phyloP scores from a whole-genome alignment of 2,797 vertebrate genomes.

The Pygocentrus nattereri region DNA sequence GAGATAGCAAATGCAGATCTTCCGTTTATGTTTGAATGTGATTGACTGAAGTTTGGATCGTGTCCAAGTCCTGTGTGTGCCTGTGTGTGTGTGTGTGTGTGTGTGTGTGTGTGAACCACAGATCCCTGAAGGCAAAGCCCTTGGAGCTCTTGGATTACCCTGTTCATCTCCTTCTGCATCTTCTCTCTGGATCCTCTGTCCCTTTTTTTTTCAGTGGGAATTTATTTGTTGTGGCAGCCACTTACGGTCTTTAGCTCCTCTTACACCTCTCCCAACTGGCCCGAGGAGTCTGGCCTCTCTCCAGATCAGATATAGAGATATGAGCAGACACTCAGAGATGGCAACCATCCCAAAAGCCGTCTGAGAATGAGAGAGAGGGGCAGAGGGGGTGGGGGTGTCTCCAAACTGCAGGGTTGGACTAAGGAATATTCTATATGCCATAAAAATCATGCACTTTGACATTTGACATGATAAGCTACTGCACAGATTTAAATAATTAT shows the following conservation, averaged over 20 bases:
- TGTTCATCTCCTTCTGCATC: constrained; percentile 24
- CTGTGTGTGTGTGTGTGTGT: constrained; percentile 32
- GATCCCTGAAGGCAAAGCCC: constrained; percentile 47
- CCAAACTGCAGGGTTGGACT: constrained; percentile 16
- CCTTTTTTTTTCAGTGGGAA: constrained; percentile 26
- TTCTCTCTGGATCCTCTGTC: constrained; percentile 33
- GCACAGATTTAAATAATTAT: constrained; percentile 27
- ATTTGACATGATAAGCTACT: constrained; percentile 25
- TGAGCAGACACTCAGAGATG: constrained; percentile 63
- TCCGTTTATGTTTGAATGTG: constrained; percentile 46
- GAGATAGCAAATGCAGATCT: constrained; percentile 24
- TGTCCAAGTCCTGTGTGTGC: constrained; percentile 33
- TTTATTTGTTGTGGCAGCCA: constrained; percentile 57
- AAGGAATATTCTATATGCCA: constrained; percentile 12
- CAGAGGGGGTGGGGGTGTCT: constrained; percentile 1
- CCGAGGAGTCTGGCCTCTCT: constrained; percentile 74
- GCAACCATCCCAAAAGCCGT: constrained; percentile 55
- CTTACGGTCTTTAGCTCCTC: constrained; percentile 52
- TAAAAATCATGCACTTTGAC: constrained; percentile 15
- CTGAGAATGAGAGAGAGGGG: constrained; percentile 54
- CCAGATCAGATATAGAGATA: constrained; percentile 79
- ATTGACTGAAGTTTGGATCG: constrained; percentile 48
- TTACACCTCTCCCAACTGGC: constrained; percentile 48
- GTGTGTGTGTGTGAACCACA: constrained; percentile 37
- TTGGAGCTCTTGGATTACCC: constrained; percentile 51